phyloP scores from a whole-genome alignment of 2,888 invertebrate species.

The Ectemnius continuus region DNA sequence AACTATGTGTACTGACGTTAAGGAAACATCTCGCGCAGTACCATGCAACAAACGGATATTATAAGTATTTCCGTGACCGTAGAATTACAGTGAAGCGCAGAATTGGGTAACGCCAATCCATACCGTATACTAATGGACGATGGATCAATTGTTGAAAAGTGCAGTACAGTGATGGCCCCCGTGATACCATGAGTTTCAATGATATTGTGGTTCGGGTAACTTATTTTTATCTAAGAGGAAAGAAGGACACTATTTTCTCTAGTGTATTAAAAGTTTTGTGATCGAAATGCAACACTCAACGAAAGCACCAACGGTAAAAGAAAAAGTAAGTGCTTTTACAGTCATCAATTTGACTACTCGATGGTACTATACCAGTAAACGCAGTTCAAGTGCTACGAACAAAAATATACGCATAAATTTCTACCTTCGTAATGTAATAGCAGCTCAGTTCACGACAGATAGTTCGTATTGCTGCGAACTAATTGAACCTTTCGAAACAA shows the following conservation, averaged over 20 bases:
- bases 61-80: conserved; percentile 18
- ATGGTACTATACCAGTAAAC: conserved; percentile 29
- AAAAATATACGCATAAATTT: not conserved
- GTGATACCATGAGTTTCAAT: conserved; percentile 25
- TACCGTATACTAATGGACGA: conserved; percentile 15
- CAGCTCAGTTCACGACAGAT: no score
- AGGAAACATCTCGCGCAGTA: conserved; percentile 10
- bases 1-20: conserved; percentile 26
- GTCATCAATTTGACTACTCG: conserved; percentile 27
- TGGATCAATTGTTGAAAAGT: conserved; percentile 36
- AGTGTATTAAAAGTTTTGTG: conserved; percentile 43
- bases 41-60: conserved; percentile 20
- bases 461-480: no score
- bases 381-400: not conserved
- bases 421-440: no score
- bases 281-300: conserved; percentile 26
- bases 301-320: conserved; percentile 16
- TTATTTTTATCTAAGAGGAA: conserved; percentile 39
- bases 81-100: conserved; percentile 24
- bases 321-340: conserved; percentile 41
- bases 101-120: conserved; percentile 17
- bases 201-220: conserved; percentile 29
- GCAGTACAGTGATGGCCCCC: conserved; percentile 38
- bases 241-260: conserved; percentile 11
- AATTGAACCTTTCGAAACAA: conserved; percentile 3